Conservation (phyloP, 2,888 invertebrate species). For the Ennomos fuscantarius region DNA sequence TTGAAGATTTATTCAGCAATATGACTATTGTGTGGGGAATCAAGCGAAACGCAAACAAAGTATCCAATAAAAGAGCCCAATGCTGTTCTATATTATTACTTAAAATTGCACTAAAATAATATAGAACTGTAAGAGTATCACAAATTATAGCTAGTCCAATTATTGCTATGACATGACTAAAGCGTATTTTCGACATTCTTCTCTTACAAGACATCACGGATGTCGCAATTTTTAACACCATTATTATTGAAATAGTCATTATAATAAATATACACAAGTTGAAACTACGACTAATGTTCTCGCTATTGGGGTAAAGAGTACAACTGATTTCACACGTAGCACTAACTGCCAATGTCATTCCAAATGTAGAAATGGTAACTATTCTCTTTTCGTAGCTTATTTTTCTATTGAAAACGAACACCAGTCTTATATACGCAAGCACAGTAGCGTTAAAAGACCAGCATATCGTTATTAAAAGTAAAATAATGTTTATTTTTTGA, state of each 20-base stretch:
- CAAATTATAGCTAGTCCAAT: constrained; percentile 9
- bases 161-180: neutral
- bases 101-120: no score
- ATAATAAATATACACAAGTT: neutral
- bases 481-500: neutral
- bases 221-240: constrained; percentile 2
- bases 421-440: constrained; percentile 1
- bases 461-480: neutral
- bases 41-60: neutral
- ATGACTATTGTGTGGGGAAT: constrained; percentile 2
- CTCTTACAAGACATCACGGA: constrained; percentile 14
- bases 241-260: neutral
- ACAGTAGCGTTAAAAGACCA: constrained; percentile 10
- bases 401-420: constrained; percentile 5
- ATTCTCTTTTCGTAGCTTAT: constrained; percentile 10
- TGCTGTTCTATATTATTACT: no score
- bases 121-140: neutral
- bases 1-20: constrained; percentile 11
- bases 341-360: neutral
- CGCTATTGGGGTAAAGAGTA: neutral
- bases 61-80: neutral
- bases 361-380: constrained; percentile 1
- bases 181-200: neutral
- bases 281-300: no score
- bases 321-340: neutral